Evolutionary conservation across 2,797 vertebrate species (phyloP).

Genomic region (Poeciliopsis paucimaculata): DNA sequence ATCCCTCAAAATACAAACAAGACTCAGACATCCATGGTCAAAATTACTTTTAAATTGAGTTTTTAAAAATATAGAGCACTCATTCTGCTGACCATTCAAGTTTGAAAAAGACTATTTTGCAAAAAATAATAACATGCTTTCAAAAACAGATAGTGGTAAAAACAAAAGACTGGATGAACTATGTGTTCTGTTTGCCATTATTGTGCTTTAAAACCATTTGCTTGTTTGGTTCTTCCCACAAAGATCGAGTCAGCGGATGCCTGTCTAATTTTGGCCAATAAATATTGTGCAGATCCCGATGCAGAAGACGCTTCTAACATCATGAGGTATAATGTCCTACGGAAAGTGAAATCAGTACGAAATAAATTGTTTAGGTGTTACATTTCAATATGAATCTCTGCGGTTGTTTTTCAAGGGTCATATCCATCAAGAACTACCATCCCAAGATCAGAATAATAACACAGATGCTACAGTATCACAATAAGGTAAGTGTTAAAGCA

Average conservation of each 20-base stretch:
- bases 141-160: neutral
- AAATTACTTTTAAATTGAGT: neutral
- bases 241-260: slow-evolving; percentile 99
- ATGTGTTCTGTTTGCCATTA: neutral
- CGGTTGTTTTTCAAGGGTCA: slow-evolving; percentile 84
- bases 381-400: slow-evolving; percentile 2
- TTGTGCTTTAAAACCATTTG: slow-evolving; percentile 11
- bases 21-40: neutral
- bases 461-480: slow-evolving; percentile 99
- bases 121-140: neutral
- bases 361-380: neutral
- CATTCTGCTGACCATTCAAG: neutral
- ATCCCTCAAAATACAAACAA: neutral
- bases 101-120: neutral
- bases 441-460: slow-evolving; percentile 99
- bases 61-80: slow-evolving; percentile 4
- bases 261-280: slow-evolving; percentile 98
- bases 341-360: slow-evolving; percentile 6
- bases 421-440: slow-evolving; percentile 99
- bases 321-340: slow-evolving; percentile 88
- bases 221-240: slow-evolving; percentile 50
- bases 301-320: slow-evolving; percentile 99
- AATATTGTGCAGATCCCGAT: slow-evolving; percentile 98
- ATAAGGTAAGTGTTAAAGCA: slow-evolving; percentile 86
- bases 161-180: neutral